phyloP scores from a whole-genome alignment of 2,888 invertebrate genomes.

The Magallana nippona region DNA sequence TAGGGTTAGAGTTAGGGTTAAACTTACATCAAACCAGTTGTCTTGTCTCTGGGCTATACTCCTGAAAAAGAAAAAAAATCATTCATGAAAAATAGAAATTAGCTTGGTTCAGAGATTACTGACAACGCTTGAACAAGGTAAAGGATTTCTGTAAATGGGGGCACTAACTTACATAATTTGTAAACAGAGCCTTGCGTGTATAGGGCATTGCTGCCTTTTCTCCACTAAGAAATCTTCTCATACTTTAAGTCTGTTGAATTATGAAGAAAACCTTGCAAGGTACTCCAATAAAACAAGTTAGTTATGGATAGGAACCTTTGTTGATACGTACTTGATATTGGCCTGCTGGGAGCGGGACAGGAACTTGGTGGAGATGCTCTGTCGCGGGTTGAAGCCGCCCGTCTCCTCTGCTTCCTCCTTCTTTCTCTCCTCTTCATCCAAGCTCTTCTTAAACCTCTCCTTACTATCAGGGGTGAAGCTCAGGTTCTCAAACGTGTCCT shows the following conservation, averaged over 20 bases:
- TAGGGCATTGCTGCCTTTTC: too few species aligned
- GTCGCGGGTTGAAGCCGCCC: conserved; percentile 65
- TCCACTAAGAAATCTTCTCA: too few species aligned
- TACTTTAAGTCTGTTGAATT: too few species aligned
- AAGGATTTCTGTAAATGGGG: too few species aligned
- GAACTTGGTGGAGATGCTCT: conserved; percentile 74
- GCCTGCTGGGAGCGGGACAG: conserved; percentile 68
- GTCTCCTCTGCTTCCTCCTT: conserved; percentile 52
- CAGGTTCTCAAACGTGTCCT: conserved; percentile 75
- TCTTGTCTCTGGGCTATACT: conserved; percentile 67
- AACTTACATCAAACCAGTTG: conserved; percentile 76
- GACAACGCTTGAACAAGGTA: too few species aligned
- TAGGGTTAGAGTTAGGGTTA: too few species aligned
- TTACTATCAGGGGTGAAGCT: conserved; percentile 67
- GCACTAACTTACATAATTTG: too few species aligned
- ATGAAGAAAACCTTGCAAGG: too few species aligned
- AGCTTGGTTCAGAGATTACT: too few species aligned
- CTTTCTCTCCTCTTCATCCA: conserved; percentile 69
- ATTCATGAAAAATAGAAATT: background rate
- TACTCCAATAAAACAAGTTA: too few species aligned
- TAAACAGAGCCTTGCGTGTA: too few species aligned
- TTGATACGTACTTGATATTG: conserved; percentile 54
- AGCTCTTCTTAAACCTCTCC: conserved; percentile 69
- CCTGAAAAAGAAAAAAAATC: conserved; percentile 53
- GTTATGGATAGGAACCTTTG: too few species aligned